Evolutionary conservation across 2,797 vertebrate species (phyloP), one percentile per base, ranked within the genome.

Genomic region (Holocentrus rufus): DNA sequence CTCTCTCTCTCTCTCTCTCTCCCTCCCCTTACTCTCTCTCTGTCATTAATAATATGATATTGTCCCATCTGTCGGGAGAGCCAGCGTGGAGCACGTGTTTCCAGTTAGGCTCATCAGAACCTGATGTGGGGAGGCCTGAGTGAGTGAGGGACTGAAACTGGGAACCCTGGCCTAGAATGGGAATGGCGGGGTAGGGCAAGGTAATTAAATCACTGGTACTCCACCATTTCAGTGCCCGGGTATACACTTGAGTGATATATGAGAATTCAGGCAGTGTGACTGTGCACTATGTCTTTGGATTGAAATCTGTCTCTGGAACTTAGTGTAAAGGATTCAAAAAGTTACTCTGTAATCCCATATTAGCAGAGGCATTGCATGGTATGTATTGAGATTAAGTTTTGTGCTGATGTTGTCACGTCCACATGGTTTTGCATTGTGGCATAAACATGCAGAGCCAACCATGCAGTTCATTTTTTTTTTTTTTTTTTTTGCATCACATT

Each of bases 11-110:
- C 27, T 74, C 77, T 74, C 80, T 84, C 61, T 6, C 23, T 82
- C 84, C 59, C 82, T 81, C 72, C 61, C 6, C 23, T 82, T 84
- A 61, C 82, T 81, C 72, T 79, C 71, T 84, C 80, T 91, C 82
- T 90, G 86, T 92, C 92, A 93, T 94, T 94, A 94, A 93, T 94
- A 94, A 90, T 85, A 87, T 90, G 81, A 94, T 89, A 91, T 89
- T 90, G 90, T 92, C 89, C 91, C 91, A 92, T 93, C 93, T 93
- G 91, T 93, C 86, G 79, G 82, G 85, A 89, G 88, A 91, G 90
- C 88, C 83, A 88, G 90, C 73, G 67, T 72, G 82, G 74, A 83
- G 81, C 94, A 94, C 88, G 77, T 95, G 94, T 90, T 92, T 93
- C 83, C 76, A 85, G 79, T 95, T 93, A 93, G 81, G 66, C 78